Percentiles rank a stretch among this genome's conserved stretches.
These are phyloP conservation scores for Mantis religiosa DNA, from an alignment of 2,888 invertebrate species.

Conservation along the genomic window DNA sequence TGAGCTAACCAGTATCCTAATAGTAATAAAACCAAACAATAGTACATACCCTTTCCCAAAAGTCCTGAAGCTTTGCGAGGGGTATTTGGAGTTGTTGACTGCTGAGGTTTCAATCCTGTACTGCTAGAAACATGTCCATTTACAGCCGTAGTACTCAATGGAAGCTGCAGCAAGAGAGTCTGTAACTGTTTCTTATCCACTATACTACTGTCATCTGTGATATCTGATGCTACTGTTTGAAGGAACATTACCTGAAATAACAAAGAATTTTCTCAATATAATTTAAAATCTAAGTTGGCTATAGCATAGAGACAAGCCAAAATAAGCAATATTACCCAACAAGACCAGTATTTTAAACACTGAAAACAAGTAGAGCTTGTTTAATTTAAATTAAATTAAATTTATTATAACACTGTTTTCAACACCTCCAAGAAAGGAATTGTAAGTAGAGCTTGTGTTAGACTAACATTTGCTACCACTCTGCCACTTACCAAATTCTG, in stretches of 20 bases:
- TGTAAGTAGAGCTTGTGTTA: no score
- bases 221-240: slow-evolving; percentile 38
- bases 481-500: slow-evolving; percentile 51
- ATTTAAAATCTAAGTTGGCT: neutral
- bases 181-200: slow-evolving; percentile 42
- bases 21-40: neutral
- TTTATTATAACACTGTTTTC: no score
- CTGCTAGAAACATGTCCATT: slow-evolving; percentile 9
- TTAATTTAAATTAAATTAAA: no score
- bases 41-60: slow-evolving; percentile 43
- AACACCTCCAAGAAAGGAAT: no score
- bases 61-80: slow-evolving; percentile 41
- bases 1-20: no score
- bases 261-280: neutral
- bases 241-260: slow-evolving; percentile 43
- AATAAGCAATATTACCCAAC: no score
- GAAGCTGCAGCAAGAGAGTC: slow-evolving; percentile 42
- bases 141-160: slow-evolving; percentile 30
- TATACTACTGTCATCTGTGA: slow-evolving; percentile 33
- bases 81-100: slow-evolving; percentile 37
- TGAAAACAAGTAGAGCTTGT: no score
- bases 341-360: no score
- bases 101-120: slow-evolving; percentile 10
- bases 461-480: neutral
- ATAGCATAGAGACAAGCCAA: no score